Base-by-base conservation (phyloP, 1,140 invertebrate species). In the Sinella curviseta region DNA sequence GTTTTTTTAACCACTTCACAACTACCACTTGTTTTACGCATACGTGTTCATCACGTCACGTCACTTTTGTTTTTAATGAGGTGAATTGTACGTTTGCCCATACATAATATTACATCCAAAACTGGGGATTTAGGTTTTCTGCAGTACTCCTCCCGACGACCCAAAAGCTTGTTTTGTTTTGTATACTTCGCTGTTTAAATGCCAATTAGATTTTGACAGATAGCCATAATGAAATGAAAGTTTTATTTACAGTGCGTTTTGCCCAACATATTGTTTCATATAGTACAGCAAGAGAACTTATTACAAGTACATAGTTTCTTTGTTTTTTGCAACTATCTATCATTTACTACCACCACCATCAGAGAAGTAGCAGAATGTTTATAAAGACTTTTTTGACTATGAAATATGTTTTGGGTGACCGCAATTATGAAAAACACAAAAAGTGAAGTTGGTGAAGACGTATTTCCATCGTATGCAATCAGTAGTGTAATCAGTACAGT, bases 161-260 rank as follows among this genome's bases (percentile, higher is more conserved):
- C n/a, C n/a, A n/a, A n/a, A n/a, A n/a, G n/a, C n/a, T n/a, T n/a
- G n/a, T 20, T 48, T 48, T 48, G 39, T 48, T 48, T 48, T 48
- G 20, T 8, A 12, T 48, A 20, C 20, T 48, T 20, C 39, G 20
- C 20, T 48, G 39, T 20, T 48, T 20, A 65, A 65, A 65, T 65
- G 57, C 57, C 57, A 65, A 65, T 65, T 65, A 65, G 24, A 26
- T 26, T 48, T 65, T 65, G 57, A 65, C 57, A 65, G 57, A n/a
- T 65, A 14, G 57, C 57, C 57, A 16, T 48, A 48, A 48, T 20
- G 8, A 48, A 48, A 48, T 48, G 39, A 48, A 48, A 48, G 39
- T 48, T 48, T 48, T 48, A 20, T n/a, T n/a, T 48, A 48, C 39
- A 12, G 20, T 12, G 8, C 39, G 39, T 48, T 48, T 48, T 12